Evolutionary conservation across 2,888 invertebrate species (phyloP).

Genomic region (Harmothoe impar): DNA sequence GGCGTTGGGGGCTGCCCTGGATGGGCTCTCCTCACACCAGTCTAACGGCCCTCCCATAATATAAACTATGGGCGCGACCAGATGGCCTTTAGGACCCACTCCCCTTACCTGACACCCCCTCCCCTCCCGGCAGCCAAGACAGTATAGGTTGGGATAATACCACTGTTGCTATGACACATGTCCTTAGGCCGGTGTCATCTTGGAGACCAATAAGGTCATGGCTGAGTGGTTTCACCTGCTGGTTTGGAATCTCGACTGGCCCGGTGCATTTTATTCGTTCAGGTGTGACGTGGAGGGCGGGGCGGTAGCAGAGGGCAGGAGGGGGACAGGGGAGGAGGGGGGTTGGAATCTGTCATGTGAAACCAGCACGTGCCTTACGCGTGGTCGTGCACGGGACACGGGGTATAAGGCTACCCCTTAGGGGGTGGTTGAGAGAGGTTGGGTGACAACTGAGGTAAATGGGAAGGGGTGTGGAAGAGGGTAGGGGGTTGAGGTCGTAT

Average conservation of each 20-base stretch:
- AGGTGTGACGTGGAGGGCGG: constrained; percentile 50
- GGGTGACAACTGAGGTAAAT: not conserved
- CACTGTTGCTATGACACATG: constrained; percentile 8
- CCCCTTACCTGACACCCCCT: constrained; percentile 3
- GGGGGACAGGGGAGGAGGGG: not conserved
- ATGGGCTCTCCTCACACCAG: not conserved
- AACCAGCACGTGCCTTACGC: constrained; percentile 45
- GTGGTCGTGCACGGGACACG: constrained; percentile 1
- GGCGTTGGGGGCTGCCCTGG: not conserved
- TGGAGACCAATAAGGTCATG: not conserved
- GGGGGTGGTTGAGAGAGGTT: constrained; percentile 32
- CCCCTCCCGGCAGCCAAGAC: constrained; percentile 17
- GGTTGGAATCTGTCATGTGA: constrained; percentile 62
- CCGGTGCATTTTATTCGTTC: constrained; percentile 47
- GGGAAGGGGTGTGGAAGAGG: not conserved
- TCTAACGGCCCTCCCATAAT: not conserved
- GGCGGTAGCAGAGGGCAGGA: not conserved
- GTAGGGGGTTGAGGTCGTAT: not conserved
- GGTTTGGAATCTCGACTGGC: constrained; percentile 31
- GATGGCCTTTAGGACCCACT: not conserved
- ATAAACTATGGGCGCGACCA: not conserved
- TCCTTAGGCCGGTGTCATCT: constrained; percentile 57
- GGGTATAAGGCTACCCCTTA: constrained; percentile 18
- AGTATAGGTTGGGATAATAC: not conserved
- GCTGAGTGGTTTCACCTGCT: constrained; percentile 51